These are phyloP conservation scores for Eupithecia abbreviata DNA, from an alignment of 2,888 invertebrate species.

Conservation along the genomic window DNA sequence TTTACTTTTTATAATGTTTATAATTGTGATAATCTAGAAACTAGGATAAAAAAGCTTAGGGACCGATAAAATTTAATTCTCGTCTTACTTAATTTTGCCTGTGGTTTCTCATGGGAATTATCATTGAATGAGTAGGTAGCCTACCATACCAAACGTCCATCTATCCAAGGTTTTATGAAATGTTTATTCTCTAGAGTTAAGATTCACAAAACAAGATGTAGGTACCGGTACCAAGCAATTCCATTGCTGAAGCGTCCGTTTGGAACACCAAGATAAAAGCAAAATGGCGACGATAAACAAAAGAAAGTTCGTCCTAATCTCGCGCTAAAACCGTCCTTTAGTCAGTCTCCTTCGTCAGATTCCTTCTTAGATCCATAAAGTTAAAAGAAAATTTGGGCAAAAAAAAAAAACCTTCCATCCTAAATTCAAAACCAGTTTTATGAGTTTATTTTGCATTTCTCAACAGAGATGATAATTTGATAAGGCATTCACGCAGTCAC, in stretches of 20 bases:
- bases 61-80: too few relatives aligned
- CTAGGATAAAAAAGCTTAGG: neutral
- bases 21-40: neutral
- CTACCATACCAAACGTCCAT: neutral
- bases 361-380: neutral
- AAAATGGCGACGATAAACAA: conserved; percentile 10
- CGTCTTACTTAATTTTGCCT: neutral
- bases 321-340: conserved; percentile 1
- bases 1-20: too few relatives aligned
- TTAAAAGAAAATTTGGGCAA: neutral
- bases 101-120: neutral
- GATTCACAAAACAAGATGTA: neutral
- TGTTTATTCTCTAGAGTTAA: neutral
- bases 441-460: conserved; percentile 19
- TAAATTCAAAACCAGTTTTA: conserved; percentile 21
- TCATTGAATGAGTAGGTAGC: neutral
- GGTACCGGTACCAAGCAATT: neutral
- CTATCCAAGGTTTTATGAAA: neutral
- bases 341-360: conserved; percentile 2
- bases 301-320: conserved; percentile 3
- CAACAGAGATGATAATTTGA: conserved; percentile 26
- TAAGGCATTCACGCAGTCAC: conserved; percentile 28
- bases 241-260: neutral
- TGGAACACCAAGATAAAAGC: neutral
- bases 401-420: neutral